These are phyloP conservation scores for Thalassaphorura encarpata DNA, from an alignment of 1,140 invertebrate genomes.

Conservation along the genomic window DNA sequence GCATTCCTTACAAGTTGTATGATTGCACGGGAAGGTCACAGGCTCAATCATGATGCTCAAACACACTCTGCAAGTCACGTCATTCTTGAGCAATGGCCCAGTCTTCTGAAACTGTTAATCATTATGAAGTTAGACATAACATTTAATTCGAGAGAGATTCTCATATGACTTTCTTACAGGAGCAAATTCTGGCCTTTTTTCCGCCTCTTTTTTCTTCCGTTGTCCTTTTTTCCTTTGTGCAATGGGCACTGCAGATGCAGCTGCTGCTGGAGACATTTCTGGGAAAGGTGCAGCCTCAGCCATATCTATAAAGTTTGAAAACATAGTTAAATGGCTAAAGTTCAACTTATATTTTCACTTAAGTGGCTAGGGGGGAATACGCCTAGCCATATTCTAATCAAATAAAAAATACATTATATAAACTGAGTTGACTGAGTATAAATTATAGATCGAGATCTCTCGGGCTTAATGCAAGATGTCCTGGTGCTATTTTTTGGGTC, in stretches of 20 bases:
- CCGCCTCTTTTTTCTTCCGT: background rate
- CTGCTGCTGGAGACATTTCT: background rate
- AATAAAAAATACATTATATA: too few relatives aligned
- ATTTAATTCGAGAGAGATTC: background rate
- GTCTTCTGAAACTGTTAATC: conserved; percentile 9
- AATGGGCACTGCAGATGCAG: background rate
- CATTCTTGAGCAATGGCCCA: conserved; percentile 11
- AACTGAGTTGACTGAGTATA: too few relatives aligned
- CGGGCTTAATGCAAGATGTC: too few relatives aligned
- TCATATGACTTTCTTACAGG: background rate
- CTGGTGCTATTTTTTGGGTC: too few relatives aligned
- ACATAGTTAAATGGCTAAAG: too few relatives aligned
- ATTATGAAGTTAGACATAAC: background rate
- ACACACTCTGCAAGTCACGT: conserved; percentile 26
- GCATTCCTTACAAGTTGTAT: conserved; percentile 19
- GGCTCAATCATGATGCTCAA: conserved; percentile 19
- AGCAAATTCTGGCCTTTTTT: background rate
- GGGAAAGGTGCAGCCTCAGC: background rate
- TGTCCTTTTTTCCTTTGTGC: background rate
- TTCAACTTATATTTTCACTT: too few relatives aligned
- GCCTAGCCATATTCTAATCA: too few relatives aligned
- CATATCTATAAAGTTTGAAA: too few relatives aligned
- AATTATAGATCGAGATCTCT: too few relatives aligned
- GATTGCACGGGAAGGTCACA: conserved; percentile 25
- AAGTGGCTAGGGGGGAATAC: too few relatives aligned